Conservation (phyloP, 1,140 invertebrate species). For the Zaprionus ornatus region DNA sequence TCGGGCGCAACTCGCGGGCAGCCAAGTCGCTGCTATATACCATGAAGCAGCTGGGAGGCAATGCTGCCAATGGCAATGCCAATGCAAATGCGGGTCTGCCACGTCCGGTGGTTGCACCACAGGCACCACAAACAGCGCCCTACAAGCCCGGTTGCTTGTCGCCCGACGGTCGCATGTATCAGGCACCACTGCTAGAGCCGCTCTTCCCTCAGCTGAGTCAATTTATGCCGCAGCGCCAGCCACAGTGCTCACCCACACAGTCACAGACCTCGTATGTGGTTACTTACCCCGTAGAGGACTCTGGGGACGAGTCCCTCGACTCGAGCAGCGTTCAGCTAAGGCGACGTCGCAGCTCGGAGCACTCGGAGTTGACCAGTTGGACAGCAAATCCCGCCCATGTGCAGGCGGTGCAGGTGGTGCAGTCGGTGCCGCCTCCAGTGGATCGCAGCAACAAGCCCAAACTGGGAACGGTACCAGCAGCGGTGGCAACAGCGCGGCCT, state of each 20-base stretch:
- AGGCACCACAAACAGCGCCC: constrained; percentile 39
- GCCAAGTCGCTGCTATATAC: constrained; percentile 72
- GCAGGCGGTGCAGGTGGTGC: constrained; percentile 18
- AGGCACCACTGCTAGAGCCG: constrained; percentile 76
- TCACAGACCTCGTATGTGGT: constrained; percentile 72
- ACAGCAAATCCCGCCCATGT: constrained; percentile 73
- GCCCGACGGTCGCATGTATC: constrained; percentile 74
- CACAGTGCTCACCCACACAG: constrained; percentile 34
- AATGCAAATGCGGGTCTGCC: neutral
- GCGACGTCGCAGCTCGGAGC: constrained; percentile 65
- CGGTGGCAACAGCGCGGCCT: constrained; percentile 23
- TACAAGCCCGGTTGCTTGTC: constrained; percentile 62
- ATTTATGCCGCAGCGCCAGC: constrained; percentile 67
- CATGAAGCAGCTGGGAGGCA: constrained; percentile 68
- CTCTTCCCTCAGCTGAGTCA: constrained; percentile 74
- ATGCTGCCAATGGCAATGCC: neutral
- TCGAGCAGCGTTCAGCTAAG: constrained; percentile 8
- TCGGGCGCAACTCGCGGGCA: constrained; percentile 71
- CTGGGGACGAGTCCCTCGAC: constrained; percentile 58
- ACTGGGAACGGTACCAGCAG: neutral
- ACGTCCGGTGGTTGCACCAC: neutral
- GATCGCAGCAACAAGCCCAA: constrained; percentile 58
- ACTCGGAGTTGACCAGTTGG: constrained; percentile 75
- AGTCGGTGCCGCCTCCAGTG: constrained; percentile 28
- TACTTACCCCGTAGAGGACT: constrained; percentile 75